Evolutionary conservation across 2,113 vertebrate genomes (phyloP).

Genomic region (Cynopterus brachyotis): DNA sequence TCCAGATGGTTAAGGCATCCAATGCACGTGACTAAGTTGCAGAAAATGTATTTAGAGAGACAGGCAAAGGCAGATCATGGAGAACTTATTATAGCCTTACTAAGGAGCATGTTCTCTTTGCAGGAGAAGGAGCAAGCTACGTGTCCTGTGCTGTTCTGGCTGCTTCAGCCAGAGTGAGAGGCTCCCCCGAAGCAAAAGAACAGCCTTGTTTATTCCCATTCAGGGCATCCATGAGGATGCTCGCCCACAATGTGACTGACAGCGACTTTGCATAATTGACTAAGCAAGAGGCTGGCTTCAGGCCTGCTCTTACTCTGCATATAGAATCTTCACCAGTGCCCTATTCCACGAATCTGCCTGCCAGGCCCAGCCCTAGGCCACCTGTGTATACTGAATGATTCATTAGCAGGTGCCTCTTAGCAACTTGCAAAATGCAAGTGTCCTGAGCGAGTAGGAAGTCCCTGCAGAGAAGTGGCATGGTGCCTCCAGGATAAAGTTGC

Average conservation of each 20-base stretch:
- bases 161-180: background rate
- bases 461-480: background rate
- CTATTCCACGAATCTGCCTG: background rate
- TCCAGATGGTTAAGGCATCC: fast-evolving
- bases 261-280: conserved; percentile 16
- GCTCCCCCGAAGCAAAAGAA: background rate
- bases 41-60: background rate
- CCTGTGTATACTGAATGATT: conserved; percentile 57
- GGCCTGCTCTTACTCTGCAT: background rate
- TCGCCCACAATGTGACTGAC: background rate
- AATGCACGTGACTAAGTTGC: fast-evolving
- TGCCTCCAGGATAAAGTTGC: background rate
- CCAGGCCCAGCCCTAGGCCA: background rate
- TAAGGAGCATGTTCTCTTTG: background rate
- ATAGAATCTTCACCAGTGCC: background rate
- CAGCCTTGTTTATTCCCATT: background rate
- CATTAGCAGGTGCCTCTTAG: conserved; percentile 54
- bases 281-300: background rate
- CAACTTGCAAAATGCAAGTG: conserved; percentile 19
- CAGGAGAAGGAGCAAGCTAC: background rate
- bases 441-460: background rate
- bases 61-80: fast-evolving
- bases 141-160: background rate
- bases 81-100: background rate
- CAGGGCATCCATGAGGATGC: background rate